These are phyloP conservation scores for Huso huso DNA, from an alignment of 2,797 vertebrate species.

Conservation along the genomic window DNA sequence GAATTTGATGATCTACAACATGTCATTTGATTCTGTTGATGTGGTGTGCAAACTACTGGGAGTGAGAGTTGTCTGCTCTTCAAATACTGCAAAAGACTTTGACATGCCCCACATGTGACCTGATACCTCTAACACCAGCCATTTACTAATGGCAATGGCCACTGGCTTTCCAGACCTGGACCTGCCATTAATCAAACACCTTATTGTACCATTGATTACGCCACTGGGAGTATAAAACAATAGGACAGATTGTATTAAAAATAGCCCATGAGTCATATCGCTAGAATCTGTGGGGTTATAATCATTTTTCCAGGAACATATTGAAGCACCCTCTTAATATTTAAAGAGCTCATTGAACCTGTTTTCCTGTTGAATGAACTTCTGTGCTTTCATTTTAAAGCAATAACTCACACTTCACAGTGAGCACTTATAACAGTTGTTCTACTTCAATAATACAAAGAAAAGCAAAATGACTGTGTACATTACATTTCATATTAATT, in stretches of 20 bases:
- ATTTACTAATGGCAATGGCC: no score
- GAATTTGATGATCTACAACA: no score
- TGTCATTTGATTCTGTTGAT: no score
- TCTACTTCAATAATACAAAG: slow-evolving; percentile 52
- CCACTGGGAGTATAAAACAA: neutral
- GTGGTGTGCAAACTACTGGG: no score
- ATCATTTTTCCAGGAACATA: slow-evolving; percentile 55
- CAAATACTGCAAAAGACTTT: no score
- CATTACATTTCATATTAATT: slow-evolving; percentile 34
- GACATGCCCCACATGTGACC: no score
- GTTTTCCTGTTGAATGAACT: slow-evolving; percentile 57
- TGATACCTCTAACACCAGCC: no score
- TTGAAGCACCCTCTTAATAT: slow-evolving; percentile 63
- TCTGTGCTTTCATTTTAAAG: slow-evolving; percentile 61
- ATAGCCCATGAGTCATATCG: slow-evolving; percentile 42
- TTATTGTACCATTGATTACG: no score
- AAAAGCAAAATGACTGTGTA: slow-evolving; percentile 51
- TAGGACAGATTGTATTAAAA: slow-evolving; percentile 31
- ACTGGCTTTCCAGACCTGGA: no score
- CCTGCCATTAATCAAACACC: no score
- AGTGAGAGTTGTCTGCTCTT: no score
- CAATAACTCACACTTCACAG: slow-evolving; percentile 61
- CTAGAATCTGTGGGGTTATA: slow-evolving; percentile 48
- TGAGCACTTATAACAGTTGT: slow-evolving; percentile 52
- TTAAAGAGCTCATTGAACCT: slow-evolving; percentile 63